Conservation (phyloP, 2,113 vertebrate genomes). For the Labrus mixtus region DNA sequence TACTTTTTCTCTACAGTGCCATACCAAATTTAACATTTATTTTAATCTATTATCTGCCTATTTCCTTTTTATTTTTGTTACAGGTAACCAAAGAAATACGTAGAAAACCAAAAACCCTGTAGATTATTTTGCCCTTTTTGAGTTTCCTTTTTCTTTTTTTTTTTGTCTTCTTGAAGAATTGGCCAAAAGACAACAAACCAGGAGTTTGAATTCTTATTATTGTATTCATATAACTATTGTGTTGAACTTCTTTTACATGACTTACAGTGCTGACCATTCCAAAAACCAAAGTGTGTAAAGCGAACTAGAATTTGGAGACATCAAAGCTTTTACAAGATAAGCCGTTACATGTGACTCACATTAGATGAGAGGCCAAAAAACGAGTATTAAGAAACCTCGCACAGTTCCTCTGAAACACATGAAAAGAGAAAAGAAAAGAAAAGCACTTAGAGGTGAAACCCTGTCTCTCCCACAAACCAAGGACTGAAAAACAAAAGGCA, state of each 20-base stretch:
- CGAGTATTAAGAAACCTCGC: conserved; percentile 76
- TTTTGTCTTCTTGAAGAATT: conserved; percentile 70
- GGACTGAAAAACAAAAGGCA: conserved; percentile 45
- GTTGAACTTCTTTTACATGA: conserved; percentile 69
- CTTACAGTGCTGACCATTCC: conserved; percentile 84
- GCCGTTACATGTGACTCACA: conserved; percentile 58
- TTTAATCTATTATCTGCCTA: conserved; percentile 69
- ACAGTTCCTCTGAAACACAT: conserved; percentile 70
- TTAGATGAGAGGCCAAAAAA: conserved; percentile 79
- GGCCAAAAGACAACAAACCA: conserved; percentile 83
- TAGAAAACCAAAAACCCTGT: conserved; percentile 89
- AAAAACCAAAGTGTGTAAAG: conserved; percentile 85
- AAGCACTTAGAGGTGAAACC: conserved; percentile 78
- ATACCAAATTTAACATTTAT: conserved; percentile 84
- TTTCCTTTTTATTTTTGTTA: conserved; percentile 86
- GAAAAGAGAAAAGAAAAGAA: conserved; percentile 63
- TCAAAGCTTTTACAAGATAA: conserved; percentile 70
- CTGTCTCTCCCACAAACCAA: conserved; percentile 58
- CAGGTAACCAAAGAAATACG: conserved; percentile 89
- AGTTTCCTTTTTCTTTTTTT: conserved; percentile 34
- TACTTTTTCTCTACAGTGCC: conserved; percentile 79
- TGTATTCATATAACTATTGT: conserved; percentile 63
- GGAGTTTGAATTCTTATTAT: conserved; percentile 72
- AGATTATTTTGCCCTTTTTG: conserved; percentile 71
- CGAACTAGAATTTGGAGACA: conserved; percentile 75